These are phyloP conservation scores for Baryphthengus martii DNA, from an alignment of 2,113 vertebrate genomes.

Conservation along the genomic window DNA sequence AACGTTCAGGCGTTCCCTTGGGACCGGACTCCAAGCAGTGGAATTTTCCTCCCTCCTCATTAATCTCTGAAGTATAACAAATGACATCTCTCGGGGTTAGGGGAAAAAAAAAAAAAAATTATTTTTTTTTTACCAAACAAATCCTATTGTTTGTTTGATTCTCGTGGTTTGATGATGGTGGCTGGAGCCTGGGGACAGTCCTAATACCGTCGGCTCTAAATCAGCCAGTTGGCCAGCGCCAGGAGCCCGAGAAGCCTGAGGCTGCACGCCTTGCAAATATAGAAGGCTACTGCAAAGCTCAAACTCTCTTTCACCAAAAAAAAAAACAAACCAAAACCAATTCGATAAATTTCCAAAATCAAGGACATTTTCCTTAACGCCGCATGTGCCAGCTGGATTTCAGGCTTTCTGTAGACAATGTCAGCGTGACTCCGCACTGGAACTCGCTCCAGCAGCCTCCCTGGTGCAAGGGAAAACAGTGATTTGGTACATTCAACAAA, in stretches of 20 bases:
- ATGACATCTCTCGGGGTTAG: background rate
- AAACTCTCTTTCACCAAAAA: background rate
- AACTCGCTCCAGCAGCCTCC: background rate
- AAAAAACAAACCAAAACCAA: too few species aligned
- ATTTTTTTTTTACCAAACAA: background rate
- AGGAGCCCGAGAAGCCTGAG: background rate
- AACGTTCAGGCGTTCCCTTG: background rate
- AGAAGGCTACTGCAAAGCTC: background rate
- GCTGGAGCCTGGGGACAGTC: background rate
- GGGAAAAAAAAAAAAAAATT: too few species aligned
- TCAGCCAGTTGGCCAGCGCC: background rate
- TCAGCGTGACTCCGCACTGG: background rate
- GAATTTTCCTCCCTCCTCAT: background rate
- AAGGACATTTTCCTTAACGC: background rate
- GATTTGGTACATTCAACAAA: background rate
- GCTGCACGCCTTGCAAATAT: background rate
- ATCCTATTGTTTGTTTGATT: slow-evolving; percentile 9
- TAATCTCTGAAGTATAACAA: background rate
- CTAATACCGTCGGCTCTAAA: background rate
- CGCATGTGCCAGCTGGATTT: background rate
- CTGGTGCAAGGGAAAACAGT: background rate
- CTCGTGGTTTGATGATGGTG: background rate
- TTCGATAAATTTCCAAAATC: background rate
- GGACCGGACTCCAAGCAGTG: background rate
- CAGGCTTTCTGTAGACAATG: background rate